Percentiles rank a stretch among this genome's conserved stretches.
phyloP scores from a whole-genome alignment of 2,888 invertebrate species.

The Notodonta dromedarius region DNA sequence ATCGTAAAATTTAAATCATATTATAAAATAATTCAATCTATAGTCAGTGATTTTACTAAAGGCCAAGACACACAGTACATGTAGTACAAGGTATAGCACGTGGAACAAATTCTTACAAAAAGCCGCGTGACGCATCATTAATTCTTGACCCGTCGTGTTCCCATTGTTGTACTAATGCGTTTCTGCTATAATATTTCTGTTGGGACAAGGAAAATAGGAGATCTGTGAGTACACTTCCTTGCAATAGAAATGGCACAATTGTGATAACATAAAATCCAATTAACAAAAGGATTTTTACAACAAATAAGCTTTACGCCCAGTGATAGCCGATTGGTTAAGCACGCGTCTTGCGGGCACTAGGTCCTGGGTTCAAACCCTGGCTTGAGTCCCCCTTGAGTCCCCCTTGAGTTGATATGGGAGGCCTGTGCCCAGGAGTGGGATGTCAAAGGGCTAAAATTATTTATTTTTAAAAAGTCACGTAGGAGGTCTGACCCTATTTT shows the following conservation, averaged over 20 bases:
- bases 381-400: too few species aligned
- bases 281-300: not conserved
- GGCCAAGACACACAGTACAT: not conserved
- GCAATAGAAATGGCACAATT: slow-evolving; percentile 5
- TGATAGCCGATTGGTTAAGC: too few species aligned
- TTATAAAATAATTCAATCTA: too few species aligned
- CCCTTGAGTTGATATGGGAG: too few species aligned
- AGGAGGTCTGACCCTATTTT: too few species aligned
- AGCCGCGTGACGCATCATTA: slow-evolving; percentile 32
- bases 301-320: too few species aligned
- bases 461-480: too few species aligned
- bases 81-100: not conserved
- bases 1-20: too few species aligned
- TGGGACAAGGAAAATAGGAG: slow-evolving; percentile 30
- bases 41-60: not conserved
- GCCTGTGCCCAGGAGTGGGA: too few species aligned
- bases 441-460: too few species aligned
- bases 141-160: slow-evolving; percentile 20
- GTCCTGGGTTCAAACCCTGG: too few species aligned
- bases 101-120: slow-evolving; percentile 17
- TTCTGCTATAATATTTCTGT: slow-evolving; percentile 37
- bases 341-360: too few species aligned
- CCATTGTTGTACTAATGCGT: slow-evolving; percentile 46
- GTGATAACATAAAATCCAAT: not conserved
- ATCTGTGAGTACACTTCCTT: not conserved